These are phyloP conservation scores for Fragum fragum DNA, from an alignment of 2,888 invertebrate species.

Conservation along the genomic window DNA sequence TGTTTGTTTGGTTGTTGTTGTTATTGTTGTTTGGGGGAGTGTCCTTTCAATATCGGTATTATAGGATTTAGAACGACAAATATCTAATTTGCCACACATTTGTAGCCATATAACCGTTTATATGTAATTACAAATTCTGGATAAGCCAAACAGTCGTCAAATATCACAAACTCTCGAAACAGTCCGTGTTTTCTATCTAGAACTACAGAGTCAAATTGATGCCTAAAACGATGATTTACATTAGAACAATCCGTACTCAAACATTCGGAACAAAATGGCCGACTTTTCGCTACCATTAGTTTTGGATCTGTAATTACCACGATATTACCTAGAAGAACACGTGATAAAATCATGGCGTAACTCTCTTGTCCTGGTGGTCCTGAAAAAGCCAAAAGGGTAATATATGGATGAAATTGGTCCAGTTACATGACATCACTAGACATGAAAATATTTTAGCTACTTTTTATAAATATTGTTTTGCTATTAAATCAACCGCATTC, in stretches of 20 bases:
- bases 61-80: no score
- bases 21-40: no score
- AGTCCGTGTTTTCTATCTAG: not conserved
- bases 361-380: no score
- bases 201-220: not conserved
- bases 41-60: no score
- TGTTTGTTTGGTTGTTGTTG: no score
- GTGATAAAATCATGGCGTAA: not conserved
- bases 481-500: no score
- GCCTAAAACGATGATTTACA: not conserved
- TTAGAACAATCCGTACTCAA: not conserved
- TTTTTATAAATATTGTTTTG: no score
- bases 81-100: no score
- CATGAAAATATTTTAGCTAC: no score
- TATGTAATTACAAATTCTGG: conserved; percentile 12
- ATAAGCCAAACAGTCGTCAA: not conserved
- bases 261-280: not conserved
- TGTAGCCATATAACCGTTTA: not conserved
- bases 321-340: conserved; percentile 1
- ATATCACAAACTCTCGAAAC: conserved; percentile 17
- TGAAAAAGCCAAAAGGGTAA: no score
- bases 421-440: no score
- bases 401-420: no score
- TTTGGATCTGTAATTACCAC: not conserved
- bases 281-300: not conserved